These are phyloP conservation scores for Camponotus fellah DNA, from an alignment of 2,888 invertebrate species.

Conservation along the genomic window DNA sequence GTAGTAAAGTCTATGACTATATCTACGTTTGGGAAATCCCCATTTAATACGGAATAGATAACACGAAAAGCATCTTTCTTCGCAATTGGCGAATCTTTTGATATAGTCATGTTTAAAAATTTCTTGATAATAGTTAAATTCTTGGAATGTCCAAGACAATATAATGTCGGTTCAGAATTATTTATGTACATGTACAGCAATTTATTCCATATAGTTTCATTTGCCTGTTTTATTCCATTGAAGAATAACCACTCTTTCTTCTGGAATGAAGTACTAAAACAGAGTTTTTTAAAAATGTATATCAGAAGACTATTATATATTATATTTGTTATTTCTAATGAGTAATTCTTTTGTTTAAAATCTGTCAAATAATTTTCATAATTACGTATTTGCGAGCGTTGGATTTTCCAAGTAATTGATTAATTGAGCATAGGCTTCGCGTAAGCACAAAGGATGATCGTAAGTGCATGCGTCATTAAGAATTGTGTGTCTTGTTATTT, in stretches of 20 bases:
- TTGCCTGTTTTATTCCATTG: constrained; percentile 83
- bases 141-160: constrained; percentile 80
- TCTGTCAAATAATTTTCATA: constrained; percentile 1
- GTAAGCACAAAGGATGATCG: constrained; percentile 61
- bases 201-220: constrained; percentile 67
- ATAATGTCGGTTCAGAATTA: not conserved
- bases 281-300: not conserved
- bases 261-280: constrained; percentile 35
- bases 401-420: constrained; percentile 61
- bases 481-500: constrained; percentile 49
- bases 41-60: constrained; percentile 23
- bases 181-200: constrained; percentile 37
- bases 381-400: constrained; percentile 31
- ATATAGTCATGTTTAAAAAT: constrained; percentile 59
- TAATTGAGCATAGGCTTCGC: constrained; percentile 61
- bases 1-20: constrained; percentile 7
- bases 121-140: constrained; percentile 84
- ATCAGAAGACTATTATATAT: not conserved
- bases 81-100: not conserved
- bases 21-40: constrained; percentile 19
- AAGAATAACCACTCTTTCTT: constrained; percentile 83
- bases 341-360: not conserved
- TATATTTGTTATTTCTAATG: not conserved
- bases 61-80: constrained; percentile 3
- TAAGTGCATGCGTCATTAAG: constrained; percentile 61